Evolutionary conservation across 1,140 invertebrate species (phyloP).

Genomic region (Adelges cooleyi): DNA sequence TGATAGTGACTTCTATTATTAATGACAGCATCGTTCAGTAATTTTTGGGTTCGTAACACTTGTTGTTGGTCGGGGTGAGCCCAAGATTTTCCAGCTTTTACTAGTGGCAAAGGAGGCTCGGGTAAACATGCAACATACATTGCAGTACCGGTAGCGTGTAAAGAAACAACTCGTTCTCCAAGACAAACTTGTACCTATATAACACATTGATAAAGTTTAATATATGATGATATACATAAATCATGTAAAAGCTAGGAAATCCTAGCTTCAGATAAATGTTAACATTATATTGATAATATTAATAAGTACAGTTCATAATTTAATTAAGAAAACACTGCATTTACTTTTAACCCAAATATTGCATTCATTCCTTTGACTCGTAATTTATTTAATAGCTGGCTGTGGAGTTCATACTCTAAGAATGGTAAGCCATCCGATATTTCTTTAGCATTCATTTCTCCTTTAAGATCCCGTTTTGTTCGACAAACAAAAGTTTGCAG

Average conservation of each 20-base stretch:
- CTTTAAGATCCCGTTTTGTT: constrained; percentile 61
- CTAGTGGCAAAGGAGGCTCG: constrained; percentile 50
- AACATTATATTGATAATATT: no score
- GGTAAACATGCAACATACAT: constrained; percentile 64
- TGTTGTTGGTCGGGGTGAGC: constrained; percentile 34
- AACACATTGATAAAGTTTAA: no score
- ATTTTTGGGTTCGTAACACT: constrained; percentile 47
- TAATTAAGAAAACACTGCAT: neutral
- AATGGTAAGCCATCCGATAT: constrained; percentile 88
- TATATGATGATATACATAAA: no score
- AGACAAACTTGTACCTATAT: constrained; percentile 67
- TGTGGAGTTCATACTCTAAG: constrained; percentile 89
- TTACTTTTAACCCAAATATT: constrained; percentile 68
- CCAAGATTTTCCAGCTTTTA: constrained; percentile 51
- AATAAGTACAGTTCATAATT: neutral
- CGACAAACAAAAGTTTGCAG: constrained; percentile 69
- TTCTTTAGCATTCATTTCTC: constrained; percentile 84
- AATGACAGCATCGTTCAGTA: constrained; percentile 52
- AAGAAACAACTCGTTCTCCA: constrained; percentile 75
- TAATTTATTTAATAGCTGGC: constrained; percentile 79
- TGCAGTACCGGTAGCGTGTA: constrained; percentile 78
- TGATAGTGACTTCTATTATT: constrained; percentile 41
- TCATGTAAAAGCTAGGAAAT: no score
- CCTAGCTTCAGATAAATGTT: no score
- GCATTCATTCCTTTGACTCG: constrained; percentile 88